phyloP scores from a whole-genome alignment of 30 jellyfish, hydroid and myxozoan species.

The Cassiopea xamachana region DNA sequence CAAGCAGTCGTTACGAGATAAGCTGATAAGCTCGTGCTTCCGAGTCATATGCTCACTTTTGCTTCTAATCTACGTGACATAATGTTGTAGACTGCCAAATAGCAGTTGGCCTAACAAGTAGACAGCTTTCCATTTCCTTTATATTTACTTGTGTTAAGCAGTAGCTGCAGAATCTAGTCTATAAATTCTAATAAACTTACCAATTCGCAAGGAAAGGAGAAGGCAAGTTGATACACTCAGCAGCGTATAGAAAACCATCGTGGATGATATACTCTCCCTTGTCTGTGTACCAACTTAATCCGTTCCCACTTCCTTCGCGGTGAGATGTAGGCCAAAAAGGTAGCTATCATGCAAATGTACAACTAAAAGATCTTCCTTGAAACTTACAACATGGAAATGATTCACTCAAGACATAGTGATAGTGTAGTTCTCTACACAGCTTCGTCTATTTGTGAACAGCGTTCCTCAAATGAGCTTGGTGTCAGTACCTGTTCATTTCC shows the following conservation, averaged over 20 bases:
- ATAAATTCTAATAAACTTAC: not conserved
- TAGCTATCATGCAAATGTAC: not conserved
- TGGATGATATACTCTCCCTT: not conserved
- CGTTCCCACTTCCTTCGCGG: not conserved
- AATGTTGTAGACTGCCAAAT: not conserved
- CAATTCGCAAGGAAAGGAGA: not conserved
- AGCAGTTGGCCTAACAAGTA: not conserved
- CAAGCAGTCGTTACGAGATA: not conserved
- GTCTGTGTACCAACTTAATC: not conserved
- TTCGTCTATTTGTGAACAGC: not conserved
- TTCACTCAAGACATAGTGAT: not conserved
- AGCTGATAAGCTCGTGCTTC: not conserved
- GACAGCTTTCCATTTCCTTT: not conserved
- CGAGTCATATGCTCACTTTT: not conserved
- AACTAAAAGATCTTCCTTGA: not conserved
- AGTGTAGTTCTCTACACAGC: not conserved
- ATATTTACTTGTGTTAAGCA: not conserved
- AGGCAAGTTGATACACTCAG: not conserved
- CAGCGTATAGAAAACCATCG: not conserved
- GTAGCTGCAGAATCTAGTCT: not conserved
- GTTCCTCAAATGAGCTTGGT: slow-evolving; percentile 12
- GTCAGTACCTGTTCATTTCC: slow-evolving; percentile 3
- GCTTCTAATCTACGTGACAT: not conserved
- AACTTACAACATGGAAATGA: not conserved
- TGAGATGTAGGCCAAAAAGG: not conserved